These are phyloP conservation scores for Syrphus vitripennis DNA, from an alignment of 2,888 invertebrate genomes.

Conservation along the genomic window DNA sequence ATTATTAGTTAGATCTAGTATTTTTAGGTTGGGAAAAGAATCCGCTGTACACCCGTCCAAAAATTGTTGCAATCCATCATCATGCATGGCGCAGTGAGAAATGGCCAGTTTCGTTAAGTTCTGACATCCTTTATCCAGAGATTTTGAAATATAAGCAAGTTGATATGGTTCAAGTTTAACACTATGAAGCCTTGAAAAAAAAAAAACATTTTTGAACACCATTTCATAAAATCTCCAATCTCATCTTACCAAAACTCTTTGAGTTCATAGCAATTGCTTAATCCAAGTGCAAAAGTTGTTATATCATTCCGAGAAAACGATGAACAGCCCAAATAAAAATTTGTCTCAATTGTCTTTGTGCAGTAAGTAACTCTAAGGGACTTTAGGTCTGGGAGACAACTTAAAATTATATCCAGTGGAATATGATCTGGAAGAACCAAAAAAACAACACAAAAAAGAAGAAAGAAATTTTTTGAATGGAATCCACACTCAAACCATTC, in stretches of 20 bases:
- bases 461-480: no score
- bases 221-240: no score
- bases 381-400: slow-evolving; percentile 79
- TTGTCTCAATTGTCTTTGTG: slow-evolving; percentile 78
- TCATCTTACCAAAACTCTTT: slow-evolving; percentile 77
- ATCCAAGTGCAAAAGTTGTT: slow-evolving; percentile 76
- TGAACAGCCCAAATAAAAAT: slow-evolving; percentile 80
- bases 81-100: slow-evolving; percentile 78
- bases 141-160: slow-evolving; percentile 76
- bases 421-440: slow-evolving; percentile 81
- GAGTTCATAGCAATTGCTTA: slow-evolving; percentile 79
- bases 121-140: slow-evolving; percentile 79
- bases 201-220: not conserved
- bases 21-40: slow-evolving; percentile 76
- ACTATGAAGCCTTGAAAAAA: slow-evolving; percentile 76
- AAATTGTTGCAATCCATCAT: slow-evolving; percentile 79
- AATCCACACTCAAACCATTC: slow-evolving; percentile 47
- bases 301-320: slow-evolving; percentile 78
- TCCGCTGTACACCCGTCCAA: slow-evolving; percentile 77
- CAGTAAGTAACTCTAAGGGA: slow-evolving; percentile 79
- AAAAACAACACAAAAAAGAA: not conserved
- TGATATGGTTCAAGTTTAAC: slow-evolving; percentile 79
- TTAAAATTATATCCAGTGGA: slow-evolving; percentile 80
- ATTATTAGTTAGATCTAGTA: slow-evolving; percentile 79
- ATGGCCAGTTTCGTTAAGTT: slow-evolving; percentile 76